Evolutionary conservation across 2,888 invertebrate genomes (phyloP).

Genomic region (Eupithecia tripunctaria): DNA sequence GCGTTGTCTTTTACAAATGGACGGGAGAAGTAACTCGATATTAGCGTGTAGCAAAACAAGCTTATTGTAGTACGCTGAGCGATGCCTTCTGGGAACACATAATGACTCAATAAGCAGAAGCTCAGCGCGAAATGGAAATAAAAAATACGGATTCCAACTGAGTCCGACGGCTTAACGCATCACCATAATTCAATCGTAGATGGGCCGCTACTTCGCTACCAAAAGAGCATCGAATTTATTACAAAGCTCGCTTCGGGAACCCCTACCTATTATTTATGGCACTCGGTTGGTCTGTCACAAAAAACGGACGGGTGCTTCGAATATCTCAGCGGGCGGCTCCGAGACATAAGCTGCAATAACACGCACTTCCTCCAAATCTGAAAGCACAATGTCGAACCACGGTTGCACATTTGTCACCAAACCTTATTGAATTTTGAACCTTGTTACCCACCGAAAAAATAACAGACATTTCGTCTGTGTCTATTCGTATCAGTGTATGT

Average conservation of each 20-base stretch:
- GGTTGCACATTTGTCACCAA: conserved; percentile 60
- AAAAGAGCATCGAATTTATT: conserved; percentile 84
- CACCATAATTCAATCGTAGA: conserved; percentile 82
- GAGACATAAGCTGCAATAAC: conserved; percentile 83
- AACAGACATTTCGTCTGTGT: conserved; percentile 56
- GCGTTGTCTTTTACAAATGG: conserved; percentile 80
- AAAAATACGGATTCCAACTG: conserved; percentile 71
- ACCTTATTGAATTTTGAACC: conserved; percentile 60
- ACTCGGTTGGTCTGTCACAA: conserved; percentile 83
- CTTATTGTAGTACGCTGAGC: conserved; percentile 69
- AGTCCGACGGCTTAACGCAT: conserved; percentile 81
- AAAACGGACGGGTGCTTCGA: conserved; percentile 82
- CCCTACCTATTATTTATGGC: conserved; percentile 85
- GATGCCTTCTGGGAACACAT: conserved; percentile 66
- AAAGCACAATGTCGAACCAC: conserved; percentile 59
- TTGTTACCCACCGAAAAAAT: conserved; percentile 56
- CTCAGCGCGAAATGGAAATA: conserved; percentile 76
- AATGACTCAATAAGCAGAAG: conserved; percentile 65
- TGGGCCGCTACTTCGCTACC: conserved; percentile 76
- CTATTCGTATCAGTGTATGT: conserved; percentile 57
- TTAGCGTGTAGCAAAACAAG: conserved; percentile 70
- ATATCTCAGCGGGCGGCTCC: conserved; percentile 82
- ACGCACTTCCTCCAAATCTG: conserved; percentile 78
- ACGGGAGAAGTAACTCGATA: conserved; percentile 75
- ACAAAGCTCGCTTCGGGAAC: conserved; percentile 80